These are phyloP conservation scores for Drosophila micromelanica DNA, from an alignment of 1,140 invertebrate species.

Conservation along the genomic window DNA sequence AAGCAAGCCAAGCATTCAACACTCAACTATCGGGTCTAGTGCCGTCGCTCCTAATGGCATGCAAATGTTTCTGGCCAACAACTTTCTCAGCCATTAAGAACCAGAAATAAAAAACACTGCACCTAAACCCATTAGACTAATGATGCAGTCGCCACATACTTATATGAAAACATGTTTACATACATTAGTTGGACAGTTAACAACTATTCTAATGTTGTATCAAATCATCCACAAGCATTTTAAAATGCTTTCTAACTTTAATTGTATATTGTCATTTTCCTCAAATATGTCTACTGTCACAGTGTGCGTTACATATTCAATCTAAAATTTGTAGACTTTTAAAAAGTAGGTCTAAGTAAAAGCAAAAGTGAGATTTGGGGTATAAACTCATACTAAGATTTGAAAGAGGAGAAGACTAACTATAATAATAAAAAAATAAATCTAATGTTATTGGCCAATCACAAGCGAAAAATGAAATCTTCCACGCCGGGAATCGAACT, in stretches of 20 bases:
- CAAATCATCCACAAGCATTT: neutral
- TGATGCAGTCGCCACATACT: conserved; percentile 24
- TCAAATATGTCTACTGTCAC: too few species aligned
- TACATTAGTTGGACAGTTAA: conserved; percentile 18
- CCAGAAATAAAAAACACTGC: conserved; percentile 22
- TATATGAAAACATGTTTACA: neutral
- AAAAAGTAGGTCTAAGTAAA: too few species aligned
- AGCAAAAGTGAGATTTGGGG: too few species aligned
- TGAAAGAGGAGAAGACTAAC: too few species aligned
- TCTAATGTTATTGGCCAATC: too few species aligned
- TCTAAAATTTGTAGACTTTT: too few species aligned
- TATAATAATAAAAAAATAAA: too few species aligned
- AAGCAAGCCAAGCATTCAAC: conserved; percentile 59
- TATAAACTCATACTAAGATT: too few species aligned
- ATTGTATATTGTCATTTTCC: too few species aligned
- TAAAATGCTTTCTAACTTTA: neutral
- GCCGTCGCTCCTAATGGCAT: conserved; percentile 45
- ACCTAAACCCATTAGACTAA: conserved; percentile 47
- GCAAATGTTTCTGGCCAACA: conserved; percentile 53
- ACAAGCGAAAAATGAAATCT: too few species aligned
- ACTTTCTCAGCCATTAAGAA: conserved; percentile 61
- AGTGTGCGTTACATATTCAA: too few species aligned
- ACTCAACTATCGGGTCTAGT: conserved; percentile 11
- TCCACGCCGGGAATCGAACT: too few species aligned
- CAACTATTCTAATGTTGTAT: conserved; percentile 12